Evolutionary conservation across 1,140 invertebrate genomes (phyloP).

Genomic region (Ditylenchus dipsaci): DNA sequence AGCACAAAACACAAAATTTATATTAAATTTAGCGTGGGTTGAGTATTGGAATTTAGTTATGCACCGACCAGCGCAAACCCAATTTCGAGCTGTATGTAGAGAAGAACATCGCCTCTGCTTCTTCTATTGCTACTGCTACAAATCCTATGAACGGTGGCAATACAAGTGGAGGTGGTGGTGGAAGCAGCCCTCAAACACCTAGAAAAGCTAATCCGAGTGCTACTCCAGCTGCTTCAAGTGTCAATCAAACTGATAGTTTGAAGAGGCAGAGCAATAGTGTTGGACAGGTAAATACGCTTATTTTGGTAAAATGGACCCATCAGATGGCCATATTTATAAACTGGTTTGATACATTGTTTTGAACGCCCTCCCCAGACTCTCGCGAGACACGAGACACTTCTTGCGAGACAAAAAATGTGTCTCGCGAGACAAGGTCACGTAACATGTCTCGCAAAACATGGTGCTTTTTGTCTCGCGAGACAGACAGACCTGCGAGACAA

Average conservation of each 20-base stretch:
- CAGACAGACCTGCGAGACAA: too few species aligned
- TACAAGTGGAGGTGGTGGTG: not conserved
- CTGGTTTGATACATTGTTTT: too few species aligned
- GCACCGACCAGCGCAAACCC: constrained; percentile 25
- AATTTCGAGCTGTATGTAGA: constrained; percentile 27
- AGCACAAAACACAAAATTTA: not conserved
- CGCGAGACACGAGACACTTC: too few species aligned
- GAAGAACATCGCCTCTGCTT: constrained; percentile 1
- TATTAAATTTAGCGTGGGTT: not conserved
- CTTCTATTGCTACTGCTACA: not conserved
- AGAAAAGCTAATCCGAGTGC: not conserved
- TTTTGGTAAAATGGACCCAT: too few species aligned
- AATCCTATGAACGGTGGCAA: not conserved
- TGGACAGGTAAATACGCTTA: not conserved
- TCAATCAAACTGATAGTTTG: constrained; percentile 4
- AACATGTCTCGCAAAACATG: too few species aligned
- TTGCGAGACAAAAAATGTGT: too few species aligned
- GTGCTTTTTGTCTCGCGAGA: too few species aligned
- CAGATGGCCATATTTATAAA: too few species aligned
- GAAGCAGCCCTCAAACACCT: constrained; percentile 18
- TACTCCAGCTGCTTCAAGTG: not conserved
- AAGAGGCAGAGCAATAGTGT: constrained; percentile 1
- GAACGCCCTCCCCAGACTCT: too few species aligned
- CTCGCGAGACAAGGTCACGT: too few species aligned
- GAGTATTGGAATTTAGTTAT: constrained; percentile 17